Percentiles rank a stretch among this genome's conserved stretches.
These are phyloP conservation scores for Abrostola tripartita DNA, from an alignment of 2,888 invertebrate genomes.

Conservation along the genomic window DNA sequence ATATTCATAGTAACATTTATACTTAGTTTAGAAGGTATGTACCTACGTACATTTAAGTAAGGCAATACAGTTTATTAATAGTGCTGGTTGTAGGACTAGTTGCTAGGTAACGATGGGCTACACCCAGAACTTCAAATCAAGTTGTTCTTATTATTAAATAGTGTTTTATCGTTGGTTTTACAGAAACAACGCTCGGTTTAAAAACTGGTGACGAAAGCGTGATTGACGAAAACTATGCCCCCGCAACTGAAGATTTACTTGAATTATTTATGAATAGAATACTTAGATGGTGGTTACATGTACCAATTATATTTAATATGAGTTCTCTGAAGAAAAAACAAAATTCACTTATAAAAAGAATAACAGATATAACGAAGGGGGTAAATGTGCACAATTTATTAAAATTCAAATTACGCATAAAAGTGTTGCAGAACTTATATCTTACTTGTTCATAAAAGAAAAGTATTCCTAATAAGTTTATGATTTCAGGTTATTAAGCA, in stretches of 20 bases:
- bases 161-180: constrained; percentile 1
- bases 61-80: too few relatives aligned
- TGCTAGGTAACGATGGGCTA: too few relatives aligned
- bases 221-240: constrained; percentile 19
- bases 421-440: too few relatives aligned
- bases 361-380: constrained; percentile 10
- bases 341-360: background rate
- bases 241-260: constrained; percentile 7
- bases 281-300: constrained; percentile 32
- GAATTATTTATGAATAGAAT: constrained; percentile 6
- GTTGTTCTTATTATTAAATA: background rate
- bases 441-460: too few relatives aligned
- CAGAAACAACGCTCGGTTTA: constrained; percentile 30
- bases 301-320: constrained; percentile 9
- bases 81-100: too few relatives aligned
- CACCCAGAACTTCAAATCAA: background rate
- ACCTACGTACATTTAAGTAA: too few relatives aligned
- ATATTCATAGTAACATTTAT: too few relatives aligned
- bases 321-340: constrained; percentile 21
- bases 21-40: too few relatives aligned
- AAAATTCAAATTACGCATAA: too few relatives aligned
- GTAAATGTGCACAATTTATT: too few relatives aligned
- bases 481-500: background rate
- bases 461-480: background rate
- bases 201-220: constrained; percentile 8